Conservation (phyloP, 1,140 invertebrate genomes). For the Drosophila fuyamai region DNA sequence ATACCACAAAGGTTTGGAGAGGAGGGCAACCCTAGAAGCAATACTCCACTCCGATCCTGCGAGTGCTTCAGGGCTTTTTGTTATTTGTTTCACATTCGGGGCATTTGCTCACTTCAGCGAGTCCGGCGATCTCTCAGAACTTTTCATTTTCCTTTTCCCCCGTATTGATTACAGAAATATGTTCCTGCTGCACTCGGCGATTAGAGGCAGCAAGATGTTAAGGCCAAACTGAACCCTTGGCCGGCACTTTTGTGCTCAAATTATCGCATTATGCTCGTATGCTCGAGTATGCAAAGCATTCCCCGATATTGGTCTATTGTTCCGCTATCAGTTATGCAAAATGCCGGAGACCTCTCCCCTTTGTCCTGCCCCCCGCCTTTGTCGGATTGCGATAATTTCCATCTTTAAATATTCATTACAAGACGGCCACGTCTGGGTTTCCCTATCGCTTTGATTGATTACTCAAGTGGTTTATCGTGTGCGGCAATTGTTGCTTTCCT, state of each 20-base stretch:
- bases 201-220: constrained; percentile 54
- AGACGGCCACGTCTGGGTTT: constrained; percentile 49
- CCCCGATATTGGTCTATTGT: constrained; percentile 76
- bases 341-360: constrained; percentile 44
- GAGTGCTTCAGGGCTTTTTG: constrained; percentile 55
- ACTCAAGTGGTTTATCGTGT: constrained; percentile 79
- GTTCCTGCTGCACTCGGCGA: constrained; percentile 32
- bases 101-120: constrained; percentile 71
- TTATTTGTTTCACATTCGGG: constrained; percentile 77
- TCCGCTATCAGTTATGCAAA: constrained; percentile 78
- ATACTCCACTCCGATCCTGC: constrained; percentile 15
- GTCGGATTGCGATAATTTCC: constrained; percentile 71
- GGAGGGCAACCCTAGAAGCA: constrained; percentile 22
- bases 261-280: constrained; percentile 58
- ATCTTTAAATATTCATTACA: constrained; percentile 82
- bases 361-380: constrained; percentile 21
- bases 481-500: constrained; percentile 60
- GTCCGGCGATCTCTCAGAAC: constrained; percentile 24
- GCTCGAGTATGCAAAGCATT: constrained; percentile 53
- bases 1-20: constrained; percentile 43
- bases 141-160: constrained; percentile 10
- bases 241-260: constrained; percentile 73
- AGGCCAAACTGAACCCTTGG: constrained; percentile 16
- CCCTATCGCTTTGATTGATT: constrained; percentile 80
- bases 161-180: constrained; percentile 71